Base-by-base conservation (phyloP, 2,797 vertebrate genomes). In the Oryzias dopingdopingensis region DNA sequence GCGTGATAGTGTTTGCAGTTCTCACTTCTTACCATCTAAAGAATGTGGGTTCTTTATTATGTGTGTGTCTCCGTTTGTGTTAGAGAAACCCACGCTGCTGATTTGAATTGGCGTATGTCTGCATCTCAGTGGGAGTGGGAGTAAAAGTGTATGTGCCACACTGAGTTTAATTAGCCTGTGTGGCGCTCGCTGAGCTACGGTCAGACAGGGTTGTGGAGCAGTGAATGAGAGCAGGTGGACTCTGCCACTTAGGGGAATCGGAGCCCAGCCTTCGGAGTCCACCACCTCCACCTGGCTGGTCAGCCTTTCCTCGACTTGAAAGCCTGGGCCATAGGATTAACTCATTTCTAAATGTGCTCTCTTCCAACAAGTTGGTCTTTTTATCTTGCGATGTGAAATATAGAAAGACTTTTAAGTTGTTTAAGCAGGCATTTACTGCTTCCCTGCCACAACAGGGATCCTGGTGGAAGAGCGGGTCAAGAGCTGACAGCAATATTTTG, bases 151-250 rank as follows among this genome's bases (percentile, higher is more conserved):
- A 69, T 63, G 67, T 76, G 84, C 76, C 81, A 85, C 77, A 72
- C 83, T 83, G 86, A 73, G 86, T 86, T 87, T 89, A 88, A 89
- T 85, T 89, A 88, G 83, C 84, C 83, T 68, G 72, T 42, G 49
- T 72, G 76, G 77, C 49, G 80, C 70, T 78, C 42, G 75, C 46
- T 14, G 75, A 70, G 74, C 65, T 44, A 57, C 70, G 78, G 86
- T 84, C 79, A 83, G 75, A 72, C 70, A 52, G 72, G 64, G 82
- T 65, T 70, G 40, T 66, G 70, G 74, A 65, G 72, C 60, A 58
- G 80, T 69, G 81, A 79, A 76, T 59, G 72, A 83, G 86, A 88
- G 79, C 88, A 89, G 85, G 85, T 87, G 88, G 84, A 79, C 83
- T 87, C 76, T 80, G 76, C 74, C 74, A 62, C 80, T 65, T 49